phyloP scores from a whole-genome alignment of 2,113 vertebrate species.

The Arenaria interpres region DNA sequence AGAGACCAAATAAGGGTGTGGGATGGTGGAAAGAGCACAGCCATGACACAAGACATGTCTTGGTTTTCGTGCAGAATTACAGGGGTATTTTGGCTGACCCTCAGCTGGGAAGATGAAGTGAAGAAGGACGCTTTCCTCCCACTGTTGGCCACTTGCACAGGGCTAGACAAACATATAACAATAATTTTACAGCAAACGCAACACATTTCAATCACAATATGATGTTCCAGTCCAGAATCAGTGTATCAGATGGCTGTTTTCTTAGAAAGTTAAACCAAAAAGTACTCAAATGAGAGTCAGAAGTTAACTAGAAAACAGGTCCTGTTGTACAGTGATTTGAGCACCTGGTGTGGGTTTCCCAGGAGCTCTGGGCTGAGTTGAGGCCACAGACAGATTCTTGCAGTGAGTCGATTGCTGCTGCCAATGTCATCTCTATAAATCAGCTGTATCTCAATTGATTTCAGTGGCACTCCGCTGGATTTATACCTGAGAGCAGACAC shows the following conservation, averaged over 20 bases:
- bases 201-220: neutral
- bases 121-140: neutral
- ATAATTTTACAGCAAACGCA: neutral
- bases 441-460: neutral
- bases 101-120: neutral
- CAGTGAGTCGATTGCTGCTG: neutral
- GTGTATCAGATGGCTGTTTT: neutral
- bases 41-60: neutral
- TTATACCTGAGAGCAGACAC: constrained; percentile 35
- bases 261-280: neutral
- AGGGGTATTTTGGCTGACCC: neutral
- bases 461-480: neutral
- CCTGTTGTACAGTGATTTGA: neutral
- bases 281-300: neutral
- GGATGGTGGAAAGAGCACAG: neutral
- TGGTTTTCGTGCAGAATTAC: neutral
- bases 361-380: neutral
- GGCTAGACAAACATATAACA: neutral
- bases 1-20: neutral
- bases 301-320: neutral
- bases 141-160: neutral
- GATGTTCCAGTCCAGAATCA: neutral
- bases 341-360: neutral
- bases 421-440: neutral
- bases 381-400: neutral